Evolutionary conservation across 2,113 vertebrate genomes (phyloP).

Genomic region (Falcunculus frontatus): DNA sequence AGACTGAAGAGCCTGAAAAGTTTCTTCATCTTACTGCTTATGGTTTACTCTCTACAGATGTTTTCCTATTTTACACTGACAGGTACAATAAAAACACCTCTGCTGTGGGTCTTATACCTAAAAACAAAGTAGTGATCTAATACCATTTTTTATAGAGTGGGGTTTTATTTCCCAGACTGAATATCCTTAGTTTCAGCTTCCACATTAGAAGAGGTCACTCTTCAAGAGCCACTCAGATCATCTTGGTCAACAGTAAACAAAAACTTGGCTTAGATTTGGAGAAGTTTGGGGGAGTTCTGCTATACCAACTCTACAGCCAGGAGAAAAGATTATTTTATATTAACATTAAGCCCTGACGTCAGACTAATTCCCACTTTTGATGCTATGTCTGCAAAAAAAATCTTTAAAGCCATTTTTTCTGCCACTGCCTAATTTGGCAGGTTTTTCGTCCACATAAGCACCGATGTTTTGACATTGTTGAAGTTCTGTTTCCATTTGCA

Average conservation of each 20-base stretch:
- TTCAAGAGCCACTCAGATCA: neutral
- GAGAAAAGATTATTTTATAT: neutral
- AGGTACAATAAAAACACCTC: neutral
- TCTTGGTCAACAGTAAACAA: neutral
- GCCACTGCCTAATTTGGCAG: neutral
- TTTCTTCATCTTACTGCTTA: neutral
- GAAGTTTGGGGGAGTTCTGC: neutral
- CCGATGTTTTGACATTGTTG: neutral
- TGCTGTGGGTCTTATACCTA: neutral
- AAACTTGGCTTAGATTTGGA: neutral
- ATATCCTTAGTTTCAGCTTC: neutral
- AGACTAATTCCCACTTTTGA: neutral
- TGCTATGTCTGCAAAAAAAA: neutral
- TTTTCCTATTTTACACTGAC: neutral
- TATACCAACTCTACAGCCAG: neutral
- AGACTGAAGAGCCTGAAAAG: neutral
- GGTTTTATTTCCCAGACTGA: accelerated
- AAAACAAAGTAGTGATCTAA: neutral
- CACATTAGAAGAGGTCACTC: neutral
- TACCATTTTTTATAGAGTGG: neutral
- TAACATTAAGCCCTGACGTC: neutral
- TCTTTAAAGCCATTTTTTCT: neutral
- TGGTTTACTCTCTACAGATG: neutral
- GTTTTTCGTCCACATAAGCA: neutral
- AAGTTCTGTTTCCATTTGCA: neutral